A percentile compares a stretch with the other conserved stretches of the same genome.
These are phyloP conservation scores for Lutjanus argentimaculatus DNA, from an alignment of 2,797 vertebrate genomes.

Conservation along the genomic window DNA sequence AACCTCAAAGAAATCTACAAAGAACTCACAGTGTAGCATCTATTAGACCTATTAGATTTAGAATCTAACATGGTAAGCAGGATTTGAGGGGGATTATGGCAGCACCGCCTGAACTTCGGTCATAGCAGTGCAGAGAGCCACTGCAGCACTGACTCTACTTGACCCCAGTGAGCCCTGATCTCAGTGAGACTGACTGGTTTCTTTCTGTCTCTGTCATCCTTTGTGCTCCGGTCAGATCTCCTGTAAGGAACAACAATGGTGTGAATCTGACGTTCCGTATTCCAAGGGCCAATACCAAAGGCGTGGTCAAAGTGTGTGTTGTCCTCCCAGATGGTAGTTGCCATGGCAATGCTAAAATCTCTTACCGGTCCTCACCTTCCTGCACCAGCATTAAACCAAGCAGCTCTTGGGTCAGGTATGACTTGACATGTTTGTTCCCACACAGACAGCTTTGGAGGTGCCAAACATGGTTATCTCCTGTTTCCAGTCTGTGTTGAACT, in stretches of 20 bases:
- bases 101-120: too few relatives aligned
- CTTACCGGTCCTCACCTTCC: slow-evolving; percentile 86
- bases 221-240: slow-evolving; percentile 77
- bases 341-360: slow-evolving; percentile 77
- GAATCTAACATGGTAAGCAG: too few relatives aligned
- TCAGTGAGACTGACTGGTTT: neutral
- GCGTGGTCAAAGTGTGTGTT: slow-evolving; percentile 86
- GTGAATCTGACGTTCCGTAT: slow-evolving; percentile 88
- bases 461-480: too few relatives aligned
- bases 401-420: slow-evolving; percentile 90
- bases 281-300: slow-evolving; percentile 86
- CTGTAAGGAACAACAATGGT: slow-evolving; percentile 84
- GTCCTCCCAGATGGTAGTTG: slow-evolving; percentile 86
- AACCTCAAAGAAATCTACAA: too few relatives aligned
- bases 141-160: too few relatives aligned
- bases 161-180: too few relatives aligned
- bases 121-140: too few relatives aligned
- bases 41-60: too few relatives aligned
- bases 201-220: neutral
- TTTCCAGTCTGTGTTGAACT: too few relatives aligned
- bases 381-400: slow-evolving; percentile 85
- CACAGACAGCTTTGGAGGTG: neutral
- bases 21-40: too few relatives aligned
- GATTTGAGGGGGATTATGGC: too few relatives aligned
- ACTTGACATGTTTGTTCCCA: neutral